Conservation (phyloP, 2,113 vertebrate species). For the Microtus pennsylvanicus region DNA sequence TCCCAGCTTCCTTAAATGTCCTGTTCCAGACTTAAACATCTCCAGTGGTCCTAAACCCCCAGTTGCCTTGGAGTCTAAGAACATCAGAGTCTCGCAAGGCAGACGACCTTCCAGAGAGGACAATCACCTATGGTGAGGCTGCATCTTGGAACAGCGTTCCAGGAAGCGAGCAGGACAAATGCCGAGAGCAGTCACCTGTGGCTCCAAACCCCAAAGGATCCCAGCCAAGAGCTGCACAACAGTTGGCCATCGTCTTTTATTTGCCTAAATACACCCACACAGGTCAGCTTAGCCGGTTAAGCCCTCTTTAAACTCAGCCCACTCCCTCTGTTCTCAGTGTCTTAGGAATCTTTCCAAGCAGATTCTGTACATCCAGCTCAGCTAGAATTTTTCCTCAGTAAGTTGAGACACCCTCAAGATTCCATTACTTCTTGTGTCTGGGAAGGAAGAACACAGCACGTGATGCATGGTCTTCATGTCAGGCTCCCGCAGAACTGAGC, state of each 20-base stretch:
- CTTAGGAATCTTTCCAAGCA: background rate
- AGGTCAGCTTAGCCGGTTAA: background rate
- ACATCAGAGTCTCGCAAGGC: background rate
- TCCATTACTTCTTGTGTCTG: background rate
- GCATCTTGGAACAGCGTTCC: background rate
- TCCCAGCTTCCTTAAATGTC: background rate
- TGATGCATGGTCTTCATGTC: background rate
- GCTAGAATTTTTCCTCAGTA: background rate
- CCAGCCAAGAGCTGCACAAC: background rate
- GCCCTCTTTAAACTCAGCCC: background rate
- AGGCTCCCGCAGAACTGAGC: background rate
- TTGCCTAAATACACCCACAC: slow-evolving; percentile 30
- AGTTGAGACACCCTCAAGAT: background rate
- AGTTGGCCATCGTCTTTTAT: slow-evolving; percentile 61
- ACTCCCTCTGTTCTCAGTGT: background rate
- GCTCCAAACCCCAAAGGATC: background rate
- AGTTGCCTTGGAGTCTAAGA: background rate
- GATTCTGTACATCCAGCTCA: background rate
- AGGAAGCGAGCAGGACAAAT: background rate
- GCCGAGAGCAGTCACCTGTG: background rate
- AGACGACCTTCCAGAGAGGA: background rate
- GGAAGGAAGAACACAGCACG: background rate
- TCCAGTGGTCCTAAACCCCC: background rate
- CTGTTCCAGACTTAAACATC: background rate
- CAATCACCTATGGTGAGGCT: background rate